A percentile compares a stretch with the other conserved stretches of the same genome.
Conservation (phyloP, 2,797 vertebrate genomes). For the Limnodromus scolopaceus region DNA sequence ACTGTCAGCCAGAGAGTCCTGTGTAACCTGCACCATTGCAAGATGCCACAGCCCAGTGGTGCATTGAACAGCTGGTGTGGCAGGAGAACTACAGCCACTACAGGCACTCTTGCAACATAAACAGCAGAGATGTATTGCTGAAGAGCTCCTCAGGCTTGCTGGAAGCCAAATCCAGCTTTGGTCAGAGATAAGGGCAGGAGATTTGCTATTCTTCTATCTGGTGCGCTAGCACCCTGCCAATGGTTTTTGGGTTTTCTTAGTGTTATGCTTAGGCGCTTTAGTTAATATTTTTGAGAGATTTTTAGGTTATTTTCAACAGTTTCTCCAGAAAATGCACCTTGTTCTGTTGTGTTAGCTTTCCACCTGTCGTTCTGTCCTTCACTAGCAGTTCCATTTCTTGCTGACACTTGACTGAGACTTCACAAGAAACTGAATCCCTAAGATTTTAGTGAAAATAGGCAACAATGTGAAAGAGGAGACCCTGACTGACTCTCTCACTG, state of each 20-base stretch:
- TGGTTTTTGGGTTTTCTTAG: not conserved
- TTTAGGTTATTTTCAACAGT: not conserved
- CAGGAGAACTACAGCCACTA: not conserved
- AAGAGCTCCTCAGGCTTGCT: not conserved
- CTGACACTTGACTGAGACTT: not conserved
- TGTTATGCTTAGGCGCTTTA: not conserved
- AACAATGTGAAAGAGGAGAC: not conserved
- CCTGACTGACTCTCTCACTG: not conserved
- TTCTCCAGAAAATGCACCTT: not conserved
- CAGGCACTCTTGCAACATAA: not conserved
- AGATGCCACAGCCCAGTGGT: not conserved
- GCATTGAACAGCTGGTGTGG: accelerated
- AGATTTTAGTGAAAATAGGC: not conserved
- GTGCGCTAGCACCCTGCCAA: not conserved
- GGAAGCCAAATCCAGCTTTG: not conserved
- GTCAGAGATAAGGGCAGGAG: not conserved
- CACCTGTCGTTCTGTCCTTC: not conserved
- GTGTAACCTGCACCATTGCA: not conserved
- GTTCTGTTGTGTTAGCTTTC: not conserved
- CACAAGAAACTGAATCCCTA: not conserved
- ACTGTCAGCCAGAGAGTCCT: not conserved
- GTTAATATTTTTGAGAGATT: not conserved
- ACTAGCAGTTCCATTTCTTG: not conserved
- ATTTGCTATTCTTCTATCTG: not conserved
- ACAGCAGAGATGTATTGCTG: not conserved